Evolutionary conservation across 2,113 vertebrate species (phyloP).

Genomic region (Oreochromis aureus): DNA sequence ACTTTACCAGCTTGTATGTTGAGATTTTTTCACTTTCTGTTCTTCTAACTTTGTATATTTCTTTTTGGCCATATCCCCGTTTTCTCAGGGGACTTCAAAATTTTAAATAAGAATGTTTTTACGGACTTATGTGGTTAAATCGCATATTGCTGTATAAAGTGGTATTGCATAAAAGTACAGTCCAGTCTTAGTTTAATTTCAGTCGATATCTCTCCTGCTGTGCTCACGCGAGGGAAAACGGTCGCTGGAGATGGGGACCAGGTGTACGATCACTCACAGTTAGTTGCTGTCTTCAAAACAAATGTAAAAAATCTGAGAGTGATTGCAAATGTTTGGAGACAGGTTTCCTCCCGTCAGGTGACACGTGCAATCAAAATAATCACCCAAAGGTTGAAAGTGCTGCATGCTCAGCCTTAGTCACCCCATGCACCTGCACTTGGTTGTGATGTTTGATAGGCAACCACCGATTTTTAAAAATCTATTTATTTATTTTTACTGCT

Average conservation of each 20-base stretch:
- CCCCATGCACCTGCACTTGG: background rate
- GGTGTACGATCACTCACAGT: background rate
- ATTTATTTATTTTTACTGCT: background rate
- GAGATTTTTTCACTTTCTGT: background rate
- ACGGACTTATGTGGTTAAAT: background rate
- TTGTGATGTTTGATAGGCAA: background rate
- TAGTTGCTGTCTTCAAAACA: background rate
- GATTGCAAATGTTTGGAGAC: background rate
- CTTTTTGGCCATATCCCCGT: background rate
- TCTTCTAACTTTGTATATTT: background rate
- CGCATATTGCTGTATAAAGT: background rate
- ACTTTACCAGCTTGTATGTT: background rate
- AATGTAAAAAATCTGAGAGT: background rate
- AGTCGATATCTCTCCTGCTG: background rate
- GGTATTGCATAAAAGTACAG: background rate
- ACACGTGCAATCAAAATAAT: background rate
- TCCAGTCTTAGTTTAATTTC: background rate
- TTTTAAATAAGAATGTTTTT: background rate
- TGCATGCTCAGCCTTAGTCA: background rate
- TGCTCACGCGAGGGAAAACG: background rate
- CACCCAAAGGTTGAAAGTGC: too few relatives aligned
- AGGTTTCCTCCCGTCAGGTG: background rate
- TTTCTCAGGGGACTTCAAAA: background rate
- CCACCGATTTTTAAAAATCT: background rate
- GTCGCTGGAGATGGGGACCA: background rate